Evolutionary conservation across 23 tunicate genomes (phyloP).

Genomic region (Phallusia fumigata): DNA sequence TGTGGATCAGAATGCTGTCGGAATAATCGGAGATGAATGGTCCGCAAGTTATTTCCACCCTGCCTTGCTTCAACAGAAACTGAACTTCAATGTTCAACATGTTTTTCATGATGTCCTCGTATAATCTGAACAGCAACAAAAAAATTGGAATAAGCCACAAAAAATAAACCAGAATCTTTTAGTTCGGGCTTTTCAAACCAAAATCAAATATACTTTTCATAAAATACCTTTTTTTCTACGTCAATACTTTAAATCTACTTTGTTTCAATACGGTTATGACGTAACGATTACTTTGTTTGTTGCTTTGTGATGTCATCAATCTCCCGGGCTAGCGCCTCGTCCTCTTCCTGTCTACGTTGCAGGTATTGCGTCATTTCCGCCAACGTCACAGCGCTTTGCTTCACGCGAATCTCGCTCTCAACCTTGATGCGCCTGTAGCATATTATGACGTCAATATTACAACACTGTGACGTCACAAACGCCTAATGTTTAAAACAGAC

Average conservation of each 20-base stretch:
- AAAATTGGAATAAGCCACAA: too few relatives aligned
- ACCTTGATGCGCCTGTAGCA: conserved; percentile 49
- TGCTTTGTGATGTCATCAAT: conserved; percentile 80
- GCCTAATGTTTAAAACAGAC: too few relatives aligned
- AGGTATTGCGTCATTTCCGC: conserved; percentile 85
- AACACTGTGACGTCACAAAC: neutral
- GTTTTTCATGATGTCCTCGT: conserved; percentile 76
- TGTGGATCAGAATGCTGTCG: conserved; percentile 78
- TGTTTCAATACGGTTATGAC: too few relatives aligned
- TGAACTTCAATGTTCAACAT: conserved; percentile 79
- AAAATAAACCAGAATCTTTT: too few relatives aligned
- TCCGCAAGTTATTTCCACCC: conserved; percentile 78
- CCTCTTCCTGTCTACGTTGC: conserved; percentile 58
- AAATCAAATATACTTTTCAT: too few relatives aligned
- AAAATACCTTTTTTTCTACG: too few relatives aligned
- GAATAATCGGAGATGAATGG: conserved; percentile 69
- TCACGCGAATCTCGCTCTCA: conserved; percentile 74
- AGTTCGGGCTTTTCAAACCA: too few relatives aligned
- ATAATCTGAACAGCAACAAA: too few relatives aligned
- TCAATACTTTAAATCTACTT: too few relatives aligned
- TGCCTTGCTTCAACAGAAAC: conserved; percentile 92
- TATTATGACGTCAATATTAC: neutral
- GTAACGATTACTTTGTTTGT: conserved; percentile 74
- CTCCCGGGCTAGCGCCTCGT: conserved; percentile 32
- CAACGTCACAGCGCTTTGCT: conserved; percentile 46